Evolutionary conservation across 2,797 vertebrate genomes (phyloP).

Genomic region (Bradypodion ventrale): DNA sequence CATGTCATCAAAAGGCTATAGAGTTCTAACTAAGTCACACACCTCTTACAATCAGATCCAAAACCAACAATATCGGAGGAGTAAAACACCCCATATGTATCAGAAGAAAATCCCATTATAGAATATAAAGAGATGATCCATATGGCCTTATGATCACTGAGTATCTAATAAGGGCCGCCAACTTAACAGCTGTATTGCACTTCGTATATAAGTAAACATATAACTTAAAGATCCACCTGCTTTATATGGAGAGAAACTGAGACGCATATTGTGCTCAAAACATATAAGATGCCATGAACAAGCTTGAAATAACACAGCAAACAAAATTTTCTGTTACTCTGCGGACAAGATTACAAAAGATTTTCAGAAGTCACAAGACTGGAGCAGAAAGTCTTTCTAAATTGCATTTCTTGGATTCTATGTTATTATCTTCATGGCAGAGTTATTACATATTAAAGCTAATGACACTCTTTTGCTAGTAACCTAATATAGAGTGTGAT

Average conservation of each 20-base stretch:
- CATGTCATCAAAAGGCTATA: neutral
- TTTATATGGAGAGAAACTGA: neutral
- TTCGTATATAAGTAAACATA: neutral
- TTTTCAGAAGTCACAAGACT: conserved; percentile 53
- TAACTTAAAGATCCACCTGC: conserved; percentile 14
- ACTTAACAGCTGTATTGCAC: neutral
- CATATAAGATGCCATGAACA: conserved; percentile 40
- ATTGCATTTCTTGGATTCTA: conserved; percentile 77
- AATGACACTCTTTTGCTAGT: conserved; percentile 74
- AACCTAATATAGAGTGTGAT: conserved; percentile 74
- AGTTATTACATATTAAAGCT: conserved; percentile 78
- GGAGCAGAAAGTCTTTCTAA: conserved; percentile 71
- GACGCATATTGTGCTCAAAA: conserved; percentile 42
- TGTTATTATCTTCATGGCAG: conserved; percentile 73
- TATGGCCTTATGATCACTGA: rapidly evolving
- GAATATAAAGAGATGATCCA: neutral
- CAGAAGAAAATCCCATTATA: neutral
- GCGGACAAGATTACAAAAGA: conserved; percentile 66
- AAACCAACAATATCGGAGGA: neutral
- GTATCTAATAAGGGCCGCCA: neutral
- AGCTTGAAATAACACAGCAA: conserved; percentile 67
- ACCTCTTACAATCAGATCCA: neutral
- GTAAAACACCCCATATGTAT: neutral
- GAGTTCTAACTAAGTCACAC: neutral
- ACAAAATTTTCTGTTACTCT: conserved; percentile 69